Evolutionary conservation across 2,113 vertebrate species (phyloP).

Genomic region (Heterocephalus glaber): DNA sequence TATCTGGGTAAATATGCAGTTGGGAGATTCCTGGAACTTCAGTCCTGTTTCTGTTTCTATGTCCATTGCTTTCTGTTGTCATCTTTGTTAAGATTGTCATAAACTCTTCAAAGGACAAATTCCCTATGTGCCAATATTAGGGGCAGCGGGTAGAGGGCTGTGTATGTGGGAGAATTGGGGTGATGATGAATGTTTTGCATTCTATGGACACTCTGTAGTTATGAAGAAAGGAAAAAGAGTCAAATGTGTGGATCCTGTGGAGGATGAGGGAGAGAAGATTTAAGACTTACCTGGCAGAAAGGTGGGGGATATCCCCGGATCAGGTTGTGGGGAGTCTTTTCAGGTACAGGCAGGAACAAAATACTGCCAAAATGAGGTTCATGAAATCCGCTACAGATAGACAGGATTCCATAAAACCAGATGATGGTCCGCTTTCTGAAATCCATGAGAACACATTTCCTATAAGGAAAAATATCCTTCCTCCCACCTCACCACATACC

Average conservation of each 20-base stretch:
- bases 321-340: background rate
- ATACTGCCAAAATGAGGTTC: background rate
- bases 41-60: background rate
- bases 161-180: background rate
- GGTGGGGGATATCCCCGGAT: background rate
- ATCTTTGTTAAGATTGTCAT: background rate
- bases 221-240: background rate
- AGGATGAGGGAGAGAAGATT: background rate
- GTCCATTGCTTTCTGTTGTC: background rate
- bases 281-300: background rate
- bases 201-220: background rate
- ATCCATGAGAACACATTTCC: background rate
- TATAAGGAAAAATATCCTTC: background rate
- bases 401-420: background rate
- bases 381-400: background rate
- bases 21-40: background rate
- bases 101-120: background rate
- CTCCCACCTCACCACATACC: background rate
- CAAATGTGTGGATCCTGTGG: background rate
- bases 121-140: background rate
- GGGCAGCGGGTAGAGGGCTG: background rate
- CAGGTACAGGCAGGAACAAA: background rate
- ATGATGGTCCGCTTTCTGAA: background rate
- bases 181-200: background rate
- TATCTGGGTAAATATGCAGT: background rate